Evolutionary conservation across 2,797 vertebrate species (phyloP).

Genomic region (Phoxinus dragarum): DNA sequence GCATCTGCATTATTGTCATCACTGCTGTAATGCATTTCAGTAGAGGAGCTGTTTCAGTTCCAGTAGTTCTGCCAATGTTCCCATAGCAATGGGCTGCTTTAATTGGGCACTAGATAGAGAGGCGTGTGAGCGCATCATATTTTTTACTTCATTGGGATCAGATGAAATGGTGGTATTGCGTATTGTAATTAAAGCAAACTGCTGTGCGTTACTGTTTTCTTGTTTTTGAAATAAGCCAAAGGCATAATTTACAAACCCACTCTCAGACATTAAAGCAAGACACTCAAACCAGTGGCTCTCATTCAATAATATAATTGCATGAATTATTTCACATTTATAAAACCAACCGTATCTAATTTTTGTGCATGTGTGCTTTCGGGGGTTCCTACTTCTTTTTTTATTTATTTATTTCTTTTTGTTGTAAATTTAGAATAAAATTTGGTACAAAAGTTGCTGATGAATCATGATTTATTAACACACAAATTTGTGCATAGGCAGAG

Average conservation of each 20-base stretch:
- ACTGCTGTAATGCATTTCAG: conserved; percentile 1
- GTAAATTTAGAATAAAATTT: background rate
- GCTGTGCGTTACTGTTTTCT: background rate
- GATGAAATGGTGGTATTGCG: background rate
- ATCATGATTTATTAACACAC: background rate
- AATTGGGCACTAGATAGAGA: background rate
- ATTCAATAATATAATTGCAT: background rate
- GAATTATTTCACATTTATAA: background rate
- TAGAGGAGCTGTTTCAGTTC: background rate
- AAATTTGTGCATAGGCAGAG: background rate
- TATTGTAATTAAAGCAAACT: background rate
- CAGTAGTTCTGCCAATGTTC: conserved; percentile 2
- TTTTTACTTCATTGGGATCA: background rate
- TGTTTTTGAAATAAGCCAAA: background rate
- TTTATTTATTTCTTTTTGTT: accelerated
- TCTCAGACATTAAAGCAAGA: background rate
- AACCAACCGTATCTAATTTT: background rate
- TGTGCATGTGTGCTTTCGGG: background rate
- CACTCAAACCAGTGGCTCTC: background rate
- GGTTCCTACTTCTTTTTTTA: background rate
- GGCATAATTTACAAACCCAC: background rate
- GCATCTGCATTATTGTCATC: background rate
- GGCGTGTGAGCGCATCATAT: background rate
- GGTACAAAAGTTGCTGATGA: background rate
- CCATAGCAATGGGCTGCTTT: background rate